Percentiles rank a stretch among this genome's conserved stretches.
These are phyloP conservation scores for Caenorhabditis wallacei DNA, from an alignment of 2,888 invertebrate genomes.

Conservation along the genomic window DNA sequence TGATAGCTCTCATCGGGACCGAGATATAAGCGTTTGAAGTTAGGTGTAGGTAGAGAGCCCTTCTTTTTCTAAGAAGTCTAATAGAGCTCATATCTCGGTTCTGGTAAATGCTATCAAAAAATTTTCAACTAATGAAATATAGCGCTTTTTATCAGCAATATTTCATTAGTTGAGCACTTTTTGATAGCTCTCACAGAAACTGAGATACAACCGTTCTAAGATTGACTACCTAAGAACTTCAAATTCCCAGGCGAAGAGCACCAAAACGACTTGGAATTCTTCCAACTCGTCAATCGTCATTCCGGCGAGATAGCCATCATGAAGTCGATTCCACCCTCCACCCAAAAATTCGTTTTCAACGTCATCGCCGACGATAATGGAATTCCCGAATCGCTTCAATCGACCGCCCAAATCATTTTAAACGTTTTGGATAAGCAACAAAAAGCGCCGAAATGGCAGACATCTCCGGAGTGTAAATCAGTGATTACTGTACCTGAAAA, in stretches of 20 bases:
- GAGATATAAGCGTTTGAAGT: no score
- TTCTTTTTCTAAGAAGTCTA: no score
- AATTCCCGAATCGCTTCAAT: slow-evolving; percentile 86
- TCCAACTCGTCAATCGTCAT: slow-evolving; percentile 64
- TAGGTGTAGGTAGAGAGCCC: no score
- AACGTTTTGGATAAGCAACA: slow-evolving; percentile 77
- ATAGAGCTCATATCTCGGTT: no score
- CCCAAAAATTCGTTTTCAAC: slow-evolving; percentile 85
- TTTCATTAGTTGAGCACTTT: no score
- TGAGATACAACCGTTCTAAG: no score
- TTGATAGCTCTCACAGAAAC: no score
- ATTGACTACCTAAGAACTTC: background rate
- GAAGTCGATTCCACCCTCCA: slow-evolving; percentile 71
- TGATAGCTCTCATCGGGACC: no score
- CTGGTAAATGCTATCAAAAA: no score
- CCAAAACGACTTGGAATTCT: slow-evolving; percentile 71
- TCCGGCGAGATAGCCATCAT: slow-evolving; percentile 75
- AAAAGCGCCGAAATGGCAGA: slow-evolving; percentile 80
- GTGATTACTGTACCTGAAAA: slow-evolving; percentile 75
- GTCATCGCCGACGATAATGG: slow-evolving; percentile 91
- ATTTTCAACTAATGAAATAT: no score
- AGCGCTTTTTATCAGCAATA: no score
- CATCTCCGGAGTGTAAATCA: slow-evolving; percentile 71
- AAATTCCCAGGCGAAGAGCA: slow-evolving; percentile 66
- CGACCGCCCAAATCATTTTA: slow-evolving; percentile 89